Conservation (phyloP, 2,797 vertebrate genomes). For the Pelodytes ibericus region DNA sequence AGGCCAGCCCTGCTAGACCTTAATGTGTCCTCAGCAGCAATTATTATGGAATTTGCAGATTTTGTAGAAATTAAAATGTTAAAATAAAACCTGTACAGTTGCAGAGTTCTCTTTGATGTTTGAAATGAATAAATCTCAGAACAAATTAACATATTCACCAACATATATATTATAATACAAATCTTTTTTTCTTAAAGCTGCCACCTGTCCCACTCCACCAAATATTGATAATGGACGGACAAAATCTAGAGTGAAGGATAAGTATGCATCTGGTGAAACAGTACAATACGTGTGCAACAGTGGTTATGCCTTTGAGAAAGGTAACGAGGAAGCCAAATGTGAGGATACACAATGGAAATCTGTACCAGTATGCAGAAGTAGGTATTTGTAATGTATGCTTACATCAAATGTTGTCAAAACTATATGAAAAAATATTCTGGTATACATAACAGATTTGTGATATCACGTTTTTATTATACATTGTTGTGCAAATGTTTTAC, state of each 20-base stretch:
- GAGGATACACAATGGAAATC: neutral
- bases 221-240: neutral
- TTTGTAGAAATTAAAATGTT: no score
- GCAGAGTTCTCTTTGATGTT: no score
- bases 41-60: no score
- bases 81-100: no score
- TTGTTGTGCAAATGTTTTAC: neutral
- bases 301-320: neutral
- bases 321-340: neutral
- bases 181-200: neutral
- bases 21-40: no score
- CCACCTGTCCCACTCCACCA: neutral
- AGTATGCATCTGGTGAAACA: neutral
- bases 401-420: neutral
- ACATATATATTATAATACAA: no score
- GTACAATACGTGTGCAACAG: neutral
- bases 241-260: neutral
- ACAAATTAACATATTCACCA: no score
- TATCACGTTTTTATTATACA: neutral
- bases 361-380: neutral
- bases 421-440: neutral
- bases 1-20: no score
- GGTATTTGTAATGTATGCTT: neutral
- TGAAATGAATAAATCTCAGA: no score
- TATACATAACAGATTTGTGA: no score